phyloP scores from a whole-genome alignment of 2,113 vertebrate genomes.

The Lophius piscatorius region DNA sequence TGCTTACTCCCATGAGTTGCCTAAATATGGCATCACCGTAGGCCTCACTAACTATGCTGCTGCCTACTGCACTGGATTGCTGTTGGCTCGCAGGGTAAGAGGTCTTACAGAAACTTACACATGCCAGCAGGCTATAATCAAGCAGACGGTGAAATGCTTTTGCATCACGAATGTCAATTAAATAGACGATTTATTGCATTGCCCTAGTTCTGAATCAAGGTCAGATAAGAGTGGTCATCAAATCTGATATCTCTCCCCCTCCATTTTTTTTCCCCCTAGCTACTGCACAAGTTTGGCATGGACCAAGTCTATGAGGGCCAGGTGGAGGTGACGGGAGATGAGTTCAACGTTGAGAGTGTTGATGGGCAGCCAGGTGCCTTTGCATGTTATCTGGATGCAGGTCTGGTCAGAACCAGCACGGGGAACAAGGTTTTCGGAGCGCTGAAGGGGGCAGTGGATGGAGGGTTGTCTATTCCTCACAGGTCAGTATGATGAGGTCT shows the following conservation, averaged over 20 bases:
- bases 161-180: too few relatives aligned
- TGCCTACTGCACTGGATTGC: constrained; percentile 95
- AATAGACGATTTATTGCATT: too few relatives aligned
- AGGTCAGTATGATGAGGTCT: too few relatives aligned
- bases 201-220: too few relatives aligned
- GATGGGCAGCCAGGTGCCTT: constrained; percentile 95
- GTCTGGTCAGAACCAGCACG: constrained; percentile 96
- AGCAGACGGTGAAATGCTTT: too few relatives aligned
- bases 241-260: too few relatives aligned
- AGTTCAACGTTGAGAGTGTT: constrained; percentile 96
- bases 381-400: constrained; percentile 96
- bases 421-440: constrained; percentile 99
- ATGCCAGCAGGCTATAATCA: too few relatives aligned
- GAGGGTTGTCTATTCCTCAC: constrained; percentile 95
- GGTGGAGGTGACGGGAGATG: constrained; percentile 96
- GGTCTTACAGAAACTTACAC: too few relatives aligned
- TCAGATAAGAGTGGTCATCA: too few relatives aligned
- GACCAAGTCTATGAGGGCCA: constrained; percentile 98
- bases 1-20: constrained; percentile 93
- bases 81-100: constrained; percentile 94
- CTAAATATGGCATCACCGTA: constrained; percentile 93
- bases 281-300: constrained; percentile 96
- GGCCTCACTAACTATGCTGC: constrained; percentile 98
- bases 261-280: constrained; percentile 64
- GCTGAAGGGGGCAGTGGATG: constrained; percentile 97